Evolutionary conservation across 2,113 vertebrate species (phyloP).

Genomic region (Rousettus leschenaultii): DNA sequence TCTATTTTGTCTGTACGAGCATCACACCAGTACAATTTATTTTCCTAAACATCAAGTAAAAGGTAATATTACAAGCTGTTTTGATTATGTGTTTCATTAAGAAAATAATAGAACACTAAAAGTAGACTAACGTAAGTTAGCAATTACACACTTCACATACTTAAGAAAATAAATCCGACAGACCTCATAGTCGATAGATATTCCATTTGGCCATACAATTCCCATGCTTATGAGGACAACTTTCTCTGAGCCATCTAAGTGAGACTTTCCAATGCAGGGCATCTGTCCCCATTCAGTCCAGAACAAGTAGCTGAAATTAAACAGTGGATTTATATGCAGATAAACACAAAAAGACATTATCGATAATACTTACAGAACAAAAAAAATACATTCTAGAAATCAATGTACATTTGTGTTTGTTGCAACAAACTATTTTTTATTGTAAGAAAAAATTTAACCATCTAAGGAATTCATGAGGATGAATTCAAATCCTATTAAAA

Average conservation of each 20-base stretch:
- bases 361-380: neutral
- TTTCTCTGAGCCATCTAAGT: constrained; percentile 95
- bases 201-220: constrained; percentile 96
- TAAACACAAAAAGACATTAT: neutral
- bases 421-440: neutral
- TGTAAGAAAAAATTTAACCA: neutral
- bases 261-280: constrained; percentile 94
- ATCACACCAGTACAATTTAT: constrained; percentile 99
- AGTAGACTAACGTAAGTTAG: constrained; percentile 51
- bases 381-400: neutral
- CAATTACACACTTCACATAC: neutral
- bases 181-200: constrained; percentile 98
- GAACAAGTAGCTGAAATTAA: constrained; percentile 91
- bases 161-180: constrained; percentile 55
- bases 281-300: constrained; percentile 99
- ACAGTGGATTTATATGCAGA: neutral
- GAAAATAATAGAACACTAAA: constrained; percentile 64
- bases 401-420: neutral
- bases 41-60: constrained; percentile 94
- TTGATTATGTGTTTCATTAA: constrained; percentile 77
- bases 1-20: constrained; percentile 99
- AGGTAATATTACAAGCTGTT: constrained; percentile 80
- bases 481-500: neutral
- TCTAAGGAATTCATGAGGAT: neutral
- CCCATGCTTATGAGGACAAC: constrained; percentile 93